Base-by-base conservation (phyloP, 2,888 invertebrate genomes). In the Calliscelio sp. region DNA sequence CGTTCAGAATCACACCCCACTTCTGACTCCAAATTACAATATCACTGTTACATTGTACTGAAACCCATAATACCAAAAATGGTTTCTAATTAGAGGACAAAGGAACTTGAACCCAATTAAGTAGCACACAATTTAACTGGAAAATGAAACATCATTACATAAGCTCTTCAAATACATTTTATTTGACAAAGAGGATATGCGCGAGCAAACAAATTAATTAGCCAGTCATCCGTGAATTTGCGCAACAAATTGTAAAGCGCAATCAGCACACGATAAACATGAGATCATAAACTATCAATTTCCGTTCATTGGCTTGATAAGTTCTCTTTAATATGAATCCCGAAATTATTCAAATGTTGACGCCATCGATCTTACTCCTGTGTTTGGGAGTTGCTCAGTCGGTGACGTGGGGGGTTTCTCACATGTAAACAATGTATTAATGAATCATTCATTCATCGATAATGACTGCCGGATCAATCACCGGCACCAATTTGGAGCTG, bases 381-480 rank as follows among this genome's bases (percentile, higher is more conserved):
- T 24, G 59, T 55, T 49, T n/a, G 24, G 16, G 22, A 73, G 22
- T 55, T 35, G 53, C 25, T 53, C 14, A 68, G 41, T 53, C 11
- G 61, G 24, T 51, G 59, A 25, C 44, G 28, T 63, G 22, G 38
- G 8, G 22, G 59, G 41, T 63, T 24, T 22, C 35, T 16, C 22
- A 22, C 75, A 35, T 46, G 65, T 74, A 81, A 81, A 81, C 74
- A 81, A 81, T 68, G 74, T 28, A 53, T 66, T 66, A 61, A 74
- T 44, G 74, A 74, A 74, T 81, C 59, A 81, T 59, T 66, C 66
- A 55, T 61, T 32, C 46, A 14, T 38, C 63, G 46, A 59, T 81
- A 81, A 81, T 73, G 44, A 44, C 66, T 59, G 51, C 53, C 38
- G 59, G 46, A 78, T 78, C 78, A 44, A 78, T 78, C 78, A 22